phyloP scores from a whole-genome alignment of 1,140 invertebrate species.

The Glossosoma conforme region DNA sequence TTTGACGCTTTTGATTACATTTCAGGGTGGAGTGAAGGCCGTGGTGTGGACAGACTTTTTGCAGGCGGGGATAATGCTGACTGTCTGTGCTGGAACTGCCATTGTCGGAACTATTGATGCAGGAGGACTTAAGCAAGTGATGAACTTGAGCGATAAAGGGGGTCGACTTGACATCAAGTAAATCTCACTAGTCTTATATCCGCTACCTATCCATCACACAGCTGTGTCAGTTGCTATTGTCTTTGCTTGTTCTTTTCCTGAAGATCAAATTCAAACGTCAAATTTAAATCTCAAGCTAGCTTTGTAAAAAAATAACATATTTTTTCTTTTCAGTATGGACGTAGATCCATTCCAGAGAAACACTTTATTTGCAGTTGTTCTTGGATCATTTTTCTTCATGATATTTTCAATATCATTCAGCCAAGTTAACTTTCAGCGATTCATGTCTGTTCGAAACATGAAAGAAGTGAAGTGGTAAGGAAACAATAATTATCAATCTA shows the following conservation, averaged over 20 bases:
- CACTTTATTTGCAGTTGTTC: constrained; percentile 63
- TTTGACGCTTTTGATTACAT: no score
- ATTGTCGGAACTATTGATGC: constrained; percentile 60
- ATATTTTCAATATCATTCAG: constrained; percentile 39
- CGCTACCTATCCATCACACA: no score
- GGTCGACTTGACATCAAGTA: constrained; percentile 50
- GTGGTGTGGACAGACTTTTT: constrained; percentile 86
- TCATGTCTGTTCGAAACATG: constrained; percentile 52
- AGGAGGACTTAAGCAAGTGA: constrained; percentile 64
- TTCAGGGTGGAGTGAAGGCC: constrained; percentile 78
- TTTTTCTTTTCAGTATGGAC: constrained; percentile 52
- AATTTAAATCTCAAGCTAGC: no score
- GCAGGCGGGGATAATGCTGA: constrained; percentile 72
- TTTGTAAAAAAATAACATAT: no score
- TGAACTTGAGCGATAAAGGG: constrained; percentile 50
- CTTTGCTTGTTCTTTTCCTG: background rate
- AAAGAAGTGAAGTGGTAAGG: constrained; percentile 46
- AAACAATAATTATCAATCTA: no score
- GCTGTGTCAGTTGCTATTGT: no score
- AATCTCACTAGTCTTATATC: constrained; percentile 3
- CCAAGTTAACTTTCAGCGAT: constrained; percentile 60
- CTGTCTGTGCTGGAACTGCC: constrained; percentile 62
- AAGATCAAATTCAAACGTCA: background rate
- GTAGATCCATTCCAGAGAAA: constrained; percentile 64
- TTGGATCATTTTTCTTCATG: constrained; percentile 69